These are phyloP conservation scores for Dolichomitus sp. DNA, from an alignment of 2,888 invertebrate species.

Conservation along the genomic window DNA sequence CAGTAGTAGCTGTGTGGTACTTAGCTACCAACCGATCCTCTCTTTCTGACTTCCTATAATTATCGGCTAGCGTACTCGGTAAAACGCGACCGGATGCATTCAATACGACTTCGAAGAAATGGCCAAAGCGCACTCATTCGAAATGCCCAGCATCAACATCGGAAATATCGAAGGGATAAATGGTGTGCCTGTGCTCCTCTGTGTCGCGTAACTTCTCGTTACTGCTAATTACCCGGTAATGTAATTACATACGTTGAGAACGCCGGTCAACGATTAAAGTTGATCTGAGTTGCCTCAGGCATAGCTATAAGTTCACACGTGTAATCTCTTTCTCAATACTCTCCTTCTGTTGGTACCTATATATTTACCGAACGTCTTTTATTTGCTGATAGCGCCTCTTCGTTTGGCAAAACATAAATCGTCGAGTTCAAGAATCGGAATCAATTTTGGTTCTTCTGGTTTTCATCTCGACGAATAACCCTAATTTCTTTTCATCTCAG, in stretches of 20 bases:
- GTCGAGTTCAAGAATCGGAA: neutral
- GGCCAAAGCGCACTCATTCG: conserved; percentile 29
- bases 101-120: conserved; percentile 49
- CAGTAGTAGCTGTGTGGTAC: neutral
- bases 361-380: conserved; percentile 6
- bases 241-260: conserved; percentile 57
- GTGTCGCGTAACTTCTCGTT: conserved; percentile 68
- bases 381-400: neutral
- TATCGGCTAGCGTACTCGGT: conserved; percentile 47
- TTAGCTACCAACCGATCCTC: conserved; percentile 37
- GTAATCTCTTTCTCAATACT: conserved; percentile 57
- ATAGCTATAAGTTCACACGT: conserved; percentile 67
- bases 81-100: conserved; percentile 58
- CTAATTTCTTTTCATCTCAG: neutral
- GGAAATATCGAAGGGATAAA: conserved; percentile 42
- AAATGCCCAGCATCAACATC: conserved; percentile 13
- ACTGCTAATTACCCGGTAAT: conserved; percentile 65
- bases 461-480: neutral
- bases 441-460: neutral
- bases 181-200: conserved; percentile 23
- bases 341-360: conserved; percentile 17
- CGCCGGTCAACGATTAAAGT: conserved; percentile 62
- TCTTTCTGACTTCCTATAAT: conserved; percentile 64
- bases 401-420: neutral
- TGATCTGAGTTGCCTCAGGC: conserved; percentile 54